These are phyloP conservation scores for Dolichallabes microphthalmus DNA, from an alignment of 2,113 vertebrate species.

Conservation along the genomic window DNA sequence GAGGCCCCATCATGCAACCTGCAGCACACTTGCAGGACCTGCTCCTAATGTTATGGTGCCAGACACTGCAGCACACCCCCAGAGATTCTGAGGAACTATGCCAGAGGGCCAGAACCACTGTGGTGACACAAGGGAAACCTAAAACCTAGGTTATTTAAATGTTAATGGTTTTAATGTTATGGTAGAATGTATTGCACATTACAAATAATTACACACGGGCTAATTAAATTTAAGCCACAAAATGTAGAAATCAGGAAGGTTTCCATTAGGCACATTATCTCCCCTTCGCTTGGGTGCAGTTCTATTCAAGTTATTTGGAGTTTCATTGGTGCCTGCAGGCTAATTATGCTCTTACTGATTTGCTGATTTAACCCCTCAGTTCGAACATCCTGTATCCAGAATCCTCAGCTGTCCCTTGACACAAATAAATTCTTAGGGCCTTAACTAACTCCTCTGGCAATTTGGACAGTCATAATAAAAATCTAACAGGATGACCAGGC, in stretches of 20 bases:
- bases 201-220: conserved; percentile 3
- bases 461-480: conserved; percentile 12
- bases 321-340: conserved; percentile 24
- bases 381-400: conserved; percentile 34
- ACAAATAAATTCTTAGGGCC: conserved; percentile 29
- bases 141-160: too few relatives aligned
- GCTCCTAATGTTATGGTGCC: too few relatives aligned
- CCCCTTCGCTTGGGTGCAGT: conserved; percentile 28
- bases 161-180: too few relatives aligned
- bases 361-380: conserved; percentile 10
- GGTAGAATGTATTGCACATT: not conserved
- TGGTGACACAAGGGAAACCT: too few relatives aligned
- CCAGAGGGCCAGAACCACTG: too few relatives aligned
- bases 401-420: conserved; percentile 20
- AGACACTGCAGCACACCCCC: too few relatives aligned
- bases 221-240: conserved; percentile 30
- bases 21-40: too few relatives aligned
- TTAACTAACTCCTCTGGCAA: conserved; percentile 16
- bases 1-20: too few relatives aligned
- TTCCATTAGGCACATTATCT: conserved; percentile 46
- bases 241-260: conserved; percentile 42
- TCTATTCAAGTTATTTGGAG: conserved; percentile 44
- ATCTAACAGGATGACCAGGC: conserved; percentile 3
- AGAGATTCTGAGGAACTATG: too few relatives aligned
- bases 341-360: conserved; percentile 42